phyloP scores from a whole-genome alignment of 1,140 invertebrate species.

The Caenorhabditis inopinata region DNA sequence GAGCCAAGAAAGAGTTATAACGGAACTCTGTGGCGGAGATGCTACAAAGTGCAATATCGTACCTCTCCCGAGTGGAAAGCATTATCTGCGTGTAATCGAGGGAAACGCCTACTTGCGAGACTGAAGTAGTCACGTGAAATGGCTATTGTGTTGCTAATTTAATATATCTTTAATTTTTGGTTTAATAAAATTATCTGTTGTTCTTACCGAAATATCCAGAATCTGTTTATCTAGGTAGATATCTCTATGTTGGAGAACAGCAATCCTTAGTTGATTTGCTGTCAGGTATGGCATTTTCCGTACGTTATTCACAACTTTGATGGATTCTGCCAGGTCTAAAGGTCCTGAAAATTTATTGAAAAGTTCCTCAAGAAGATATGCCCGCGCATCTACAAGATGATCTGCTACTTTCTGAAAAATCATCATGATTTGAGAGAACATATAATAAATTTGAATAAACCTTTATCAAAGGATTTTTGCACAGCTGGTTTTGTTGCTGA shows the following conservation, averaged over 20 bases:
- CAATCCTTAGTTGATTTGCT: conserved; percentile 62
- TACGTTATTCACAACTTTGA: conserved; percentile 65
- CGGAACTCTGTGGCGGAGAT: conserved; percentile 42
- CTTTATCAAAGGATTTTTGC: conserved; percentile 46
- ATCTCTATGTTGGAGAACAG: conserved; percentile 64
- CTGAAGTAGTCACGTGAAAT: too few species aligned
- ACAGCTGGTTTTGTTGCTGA: conserved; percentile 39
- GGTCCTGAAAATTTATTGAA: conserved; percentile 65
- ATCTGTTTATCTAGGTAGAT: conserved; percentile 64
- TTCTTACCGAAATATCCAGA: conserved; percentile 53
- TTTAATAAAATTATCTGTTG: neutral
- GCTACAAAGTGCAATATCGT: conserved; percentile 34
- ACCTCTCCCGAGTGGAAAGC: conserved; percentile 56
- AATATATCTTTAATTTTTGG: too few species aligned
- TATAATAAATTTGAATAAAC: conserved; percentile 4
- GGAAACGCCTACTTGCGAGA: conserved; percentile 2
- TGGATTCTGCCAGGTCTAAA: conserved; percentile 59
- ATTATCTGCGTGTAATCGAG: conserved; percentile 51
- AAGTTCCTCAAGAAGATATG: conserved; percentile 60
- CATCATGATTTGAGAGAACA: neutral
- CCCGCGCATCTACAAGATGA: conserved; percentile 59
- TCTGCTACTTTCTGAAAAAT: conserved; percentile 55
- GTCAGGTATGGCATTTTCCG: conserved; percentile 63
- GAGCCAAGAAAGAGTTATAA: conserved; percentile 43
- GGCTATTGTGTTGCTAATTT: too few species aligned